phyloP scores from a whole-genome alignment of 2,797 vertebrate genomes.

The Coccyzus lansbergi region DNA sequence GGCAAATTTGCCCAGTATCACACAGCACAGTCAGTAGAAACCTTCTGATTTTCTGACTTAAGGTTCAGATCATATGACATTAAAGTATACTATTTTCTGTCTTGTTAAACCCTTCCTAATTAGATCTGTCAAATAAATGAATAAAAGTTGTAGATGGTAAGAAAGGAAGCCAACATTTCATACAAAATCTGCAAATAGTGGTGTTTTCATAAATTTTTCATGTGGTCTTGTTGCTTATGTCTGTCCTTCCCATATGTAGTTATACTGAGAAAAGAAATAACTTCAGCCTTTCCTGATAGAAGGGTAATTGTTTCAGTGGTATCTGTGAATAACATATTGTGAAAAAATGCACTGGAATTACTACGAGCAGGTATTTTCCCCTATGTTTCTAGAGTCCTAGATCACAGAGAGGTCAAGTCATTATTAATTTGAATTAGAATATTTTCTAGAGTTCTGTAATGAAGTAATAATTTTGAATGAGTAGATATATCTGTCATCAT shows the following conservation, averaged over 20 bases:
- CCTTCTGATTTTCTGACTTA: not conserved
- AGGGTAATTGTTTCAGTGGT: not conserved
- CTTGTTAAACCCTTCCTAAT: not conserved
- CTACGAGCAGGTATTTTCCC: not conserved
- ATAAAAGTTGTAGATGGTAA: not conserved
- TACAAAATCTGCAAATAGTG: not conserved
- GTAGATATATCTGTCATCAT: not conserved
- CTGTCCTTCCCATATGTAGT: not conserved
- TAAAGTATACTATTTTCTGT: not conserved
- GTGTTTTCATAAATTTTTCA: not conserved
- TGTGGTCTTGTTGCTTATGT: not conserved
- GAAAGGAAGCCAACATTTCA: not conserved
- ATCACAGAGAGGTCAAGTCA: not conserved
- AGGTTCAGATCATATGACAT: not conserved
- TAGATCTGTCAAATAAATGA: not conserved
- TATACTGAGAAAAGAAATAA: not conserved
- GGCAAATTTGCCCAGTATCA: not conserved
- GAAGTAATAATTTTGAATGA: not conserved
- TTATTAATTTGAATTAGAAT: not conserved
- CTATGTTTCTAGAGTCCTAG: not conserved
- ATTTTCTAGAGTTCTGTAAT: not conserved
- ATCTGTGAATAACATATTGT: rapidly evolving
- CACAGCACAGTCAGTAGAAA: not conserved
- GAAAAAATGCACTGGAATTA: not conserved
- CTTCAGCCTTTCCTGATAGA: not conserved